Base-by-base conservation (phyloP, 2,113 vertebrate genomes). In the Ancistrus triradiatus region DNA sequence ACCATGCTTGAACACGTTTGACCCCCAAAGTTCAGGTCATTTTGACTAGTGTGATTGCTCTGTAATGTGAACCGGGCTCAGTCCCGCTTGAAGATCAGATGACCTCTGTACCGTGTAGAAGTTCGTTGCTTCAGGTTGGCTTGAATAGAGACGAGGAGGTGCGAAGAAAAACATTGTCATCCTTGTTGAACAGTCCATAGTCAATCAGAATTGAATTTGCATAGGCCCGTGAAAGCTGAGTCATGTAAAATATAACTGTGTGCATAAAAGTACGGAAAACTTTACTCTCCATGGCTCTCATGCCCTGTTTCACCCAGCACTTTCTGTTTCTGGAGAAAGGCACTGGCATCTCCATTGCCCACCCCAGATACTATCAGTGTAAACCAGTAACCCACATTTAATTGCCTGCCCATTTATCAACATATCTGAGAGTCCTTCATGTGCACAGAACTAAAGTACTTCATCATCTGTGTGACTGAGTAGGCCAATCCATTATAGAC, bases 321-420 rank as follows among this genome's bases (percentile, higher is more conserved):
- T 68, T 38, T 81, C 84, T 80, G 76, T 83, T 81, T 79, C 71
- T 52, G 62, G 75, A 66, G 78, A 76, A 78, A 83, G 73, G 82
- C 74, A 83, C 72, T 62, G 66, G 69, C 78, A 73, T 83, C 84
- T 85, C 80, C 44, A 1, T 59, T 74, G 74, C 77, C 72, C 50
- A 61, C 42, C 31, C 70, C 53, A 37, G 47, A 19, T 59, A 53
- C 77, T 74, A 59, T 48, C 71, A 60, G 77, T 69, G 75, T 85
- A 84, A 87, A 89, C 80, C 80, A 82, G 82, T 83, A 87, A 86
- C 85, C 84, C 82, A 82, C 71, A 84, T 87, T 85, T 89, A 87
- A 90, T 87, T 89, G 82, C 74, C 59, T 58, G 21, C 75, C 74
- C 81, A 87, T 86, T 80, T 68, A 84, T 88, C 84, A 85, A 62